Base-by-base conservation (phyloP, 2,888 invertebrate genomes). In the Ferrisia virgata region DNA sequence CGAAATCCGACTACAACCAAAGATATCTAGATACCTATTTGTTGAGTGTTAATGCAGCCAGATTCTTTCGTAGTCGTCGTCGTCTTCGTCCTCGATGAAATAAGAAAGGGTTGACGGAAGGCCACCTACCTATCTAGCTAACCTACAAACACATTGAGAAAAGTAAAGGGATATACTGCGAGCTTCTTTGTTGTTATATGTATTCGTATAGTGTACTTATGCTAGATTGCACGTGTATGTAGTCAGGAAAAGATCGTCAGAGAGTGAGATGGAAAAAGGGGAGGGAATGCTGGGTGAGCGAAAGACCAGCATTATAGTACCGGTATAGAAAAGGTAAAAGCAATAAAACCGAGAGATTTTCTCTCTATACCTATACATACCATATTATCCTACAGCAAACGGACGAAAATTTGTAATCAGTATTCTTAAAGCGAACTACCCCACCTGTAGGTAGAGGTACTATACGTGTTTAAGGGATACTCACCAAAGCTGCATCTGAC, bases 11-110 rank as follows among this genome's bases (percentile, higher is more conserved):
- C 72, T 33, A 58, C 58, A 36, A 36, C 8, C 3, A 47, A 18
- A 47, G 47, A 18, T 18, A 47, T 18, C 8, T 47, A 33, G 33
- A n/a, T 6, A 72, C 28, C 72, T 72, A 72, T 72, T 72, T 72
- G 72, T 72, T 72, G 72, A 72, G 72, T 72, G 72, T 72, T 72
- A 72, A 72, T 33, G 72, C 33, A 15, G 72, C 58, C 72, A 72
- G 72, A 72, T 72, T 72, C 72, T 72, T 72, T 72, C 33, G 33
- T 4, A 8, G 53, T 4, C 4, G 18, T 11, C 4, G 15, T 11
- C 53, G 53, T 4, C 6, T n/a, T n/a, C n/a, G n/a, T n/a, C n/a
- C n/a, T 18, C 13, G 72, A 64, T 13, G 13, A 53, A 53, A 22
- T 53, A 53, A 22, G 53, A 53, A 39, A 53, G 58, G 11, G 28